Conservation (phyloP, 2,888 invertebrate species). For the Mesoligia furuncula region DNA sequence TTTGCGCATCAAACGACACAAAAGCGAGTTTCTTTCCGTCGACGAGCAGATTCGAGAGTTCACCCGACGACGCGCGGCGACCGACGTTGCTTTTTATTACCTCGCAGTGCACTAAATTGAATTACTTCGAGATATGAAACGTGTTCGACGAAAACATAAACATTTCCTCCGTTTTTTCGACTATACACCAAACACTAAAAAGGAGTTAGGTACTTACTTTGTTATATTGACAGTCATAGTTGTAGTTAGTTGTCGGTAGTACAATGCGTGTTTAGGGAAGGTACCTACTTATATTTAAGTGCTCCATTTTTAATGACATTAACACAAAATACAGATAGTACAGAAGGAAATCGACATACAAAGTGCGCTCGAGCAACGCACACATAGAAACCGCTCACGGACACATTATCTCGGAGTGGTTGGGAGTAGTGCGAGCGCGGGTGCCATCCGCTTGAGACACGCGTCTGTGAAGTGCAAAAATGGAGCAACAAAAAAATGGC, state of each 20-base stretch:
- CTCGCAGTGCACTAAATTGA: constrained; percentile 25
- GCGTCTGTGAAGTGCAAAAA: too few species aligned
- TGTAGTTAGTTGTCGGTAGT: background rate
- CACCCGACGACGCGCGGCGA: background rate
- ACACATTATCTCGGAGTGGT: too few species aligned
- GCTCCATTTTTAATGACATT: constrained; percentile 17
- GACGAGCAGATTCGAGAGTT: constrained; percentile 5
- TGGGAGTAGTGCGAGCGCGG: too few species aligned
- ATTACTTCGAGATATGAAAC: constrained; percentile 30
- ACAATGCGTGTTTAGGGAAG: background rate
- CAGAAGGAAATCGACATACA: too few species aligned
- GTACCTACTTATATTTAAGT: background rate
- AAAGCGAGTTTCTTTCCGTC: constrained; percentile 16
- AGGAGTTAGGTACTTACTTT: background rate
- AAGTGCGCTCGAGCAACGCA: too few species aligned
- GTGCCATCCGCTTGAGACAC: too few species aligned
- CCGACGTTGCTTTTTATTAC: constrained; percentile 16
- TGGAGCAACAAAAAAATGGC: too few species aligned
- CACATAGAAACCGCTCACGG: too few species aligned
- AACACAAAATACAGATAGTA: too few species aligned
- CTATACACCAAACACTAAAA: constrained; percentile 9
- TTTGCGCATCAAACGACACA: constrained; percentile 38
- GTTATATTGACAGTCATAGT: background rate
- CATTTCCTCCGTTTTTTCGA: constrained; percentile 4
- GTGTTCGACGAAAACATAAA: constrained; percentile 1